These are phyloP conservation scores for Anguilla japonica DNA, from an alignment of 2,113 vertebrate genomes.

Conservation along the genomic window DNA sequence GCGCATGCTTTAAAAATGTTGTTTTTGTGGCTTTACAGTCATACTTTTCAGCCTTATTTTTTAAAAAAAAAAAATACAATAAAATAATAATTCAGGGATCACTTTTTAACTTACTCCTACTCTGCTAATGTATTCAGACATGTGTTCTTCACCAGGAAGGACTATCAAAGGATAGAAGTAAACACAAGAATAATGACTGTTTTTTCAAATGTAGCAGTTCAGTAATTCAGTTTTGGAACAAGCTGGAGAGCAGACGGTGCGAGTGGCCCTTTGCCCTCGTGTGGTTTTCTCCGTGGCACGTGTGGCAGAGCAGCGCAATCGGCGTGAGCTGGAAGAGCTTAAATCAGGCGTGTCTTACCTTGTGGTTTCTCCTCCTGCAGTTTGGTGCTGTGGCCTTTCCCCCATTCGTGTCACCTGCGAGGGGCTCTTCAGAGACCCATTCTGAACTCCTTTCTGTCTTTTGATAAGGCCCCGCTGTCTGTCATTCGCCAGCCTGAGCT, in stretches of 20 bases:
- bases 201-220: too few species aligned
- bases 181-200: neutral
- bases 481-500: slow-evolving; percentile 47
- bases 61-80: neutral
- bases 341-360: slow-evolving; percentile 58
- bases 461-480: slow-evolving; percentile 15
- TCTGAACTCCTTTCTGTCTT: slow-evolving; percentile 12
- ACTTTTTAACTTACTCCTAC: neutral
- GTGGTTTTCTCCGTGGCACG: neutral
- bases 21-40: neutral
- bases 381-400: slow-evolving; percentile 37
- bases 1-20: neutral
- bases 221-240: neutral
- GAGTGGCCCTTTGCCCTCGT: neutral
- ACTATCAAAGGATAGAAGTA: neutral
- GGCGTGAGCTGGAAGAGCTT: neutral
- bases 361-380: slow-evolving; percentile 33
- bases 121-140: neutral
- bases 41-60: neutral
- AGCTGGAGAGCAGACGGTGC: neutral
- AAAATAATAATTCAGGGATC: neutral
- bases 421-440: slow-evolving; percentile 2
- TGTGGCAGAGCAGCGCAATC: neutral
- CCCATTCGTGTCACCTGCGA: slow-evolving; percentile 45
- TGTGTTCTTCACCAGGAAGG: neutral